These are phyloP conservation scores for Holotrichia oblita DNA, from an alignment of 1,140 invertebrate genomes.

Conservation along the genomic window DNA sequence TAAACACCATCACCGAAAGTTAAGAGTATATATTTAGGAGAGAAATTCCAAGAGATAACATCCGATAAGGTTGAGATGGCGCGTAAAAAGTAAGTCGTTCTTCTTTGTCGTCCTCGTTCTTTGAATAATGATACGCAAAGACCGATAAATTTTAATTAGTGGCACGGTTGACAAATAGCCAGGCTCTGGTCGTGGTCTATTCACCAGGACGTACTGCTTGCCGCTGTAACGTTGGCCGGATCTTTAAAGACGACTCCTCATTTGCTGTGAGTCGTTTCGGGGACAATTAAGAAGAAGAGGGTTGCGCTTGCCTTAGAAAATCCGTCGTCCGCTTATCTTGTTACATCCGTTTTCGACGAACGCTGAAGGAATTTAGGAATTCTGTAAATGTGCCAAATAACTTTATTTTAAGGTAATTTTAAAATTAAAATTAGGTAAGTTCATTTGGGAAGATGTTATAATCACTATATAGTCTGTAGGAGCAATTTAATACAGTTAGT, in stretches of 20 bases:
- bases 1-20: no score
- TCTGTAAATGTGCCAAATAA: background rate
- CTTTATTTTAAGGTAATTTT: no score
- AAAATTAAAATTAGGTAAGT: no score
- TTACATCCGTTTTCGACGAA: background rate
- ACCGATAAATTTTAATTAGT: conserved; percentile 16
- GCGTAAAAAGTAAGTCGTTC: background rate
- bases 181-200: background rate
- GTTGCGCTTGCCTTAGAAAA: background rate
- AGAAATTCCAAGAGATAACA: background rate
- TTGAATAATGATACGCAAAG: conserved; percentile 11
- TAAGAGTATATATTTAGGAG: no score
- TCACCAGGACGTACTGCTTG: background rate
- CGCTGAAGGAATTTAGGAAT: background rate
- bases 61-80: background rate
- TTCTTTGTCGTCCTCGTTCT: background rate
- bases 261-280: background rate
- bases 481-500: no score
- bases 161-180: background rate
- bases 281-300: background rate
- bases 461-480: no score
- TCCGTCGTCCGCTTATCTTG: background rate
- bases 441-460: no score
- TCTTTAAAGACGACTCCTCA: no score
- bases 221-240: no score